A percentile compares a stretch with the other conserved stretches of the same genome.
These are phyloP conservation scores for Dipodomys merriami DNA, from an alignment of 2,113 vertebrate genomes.

Conservation along the genomic window DNA sequence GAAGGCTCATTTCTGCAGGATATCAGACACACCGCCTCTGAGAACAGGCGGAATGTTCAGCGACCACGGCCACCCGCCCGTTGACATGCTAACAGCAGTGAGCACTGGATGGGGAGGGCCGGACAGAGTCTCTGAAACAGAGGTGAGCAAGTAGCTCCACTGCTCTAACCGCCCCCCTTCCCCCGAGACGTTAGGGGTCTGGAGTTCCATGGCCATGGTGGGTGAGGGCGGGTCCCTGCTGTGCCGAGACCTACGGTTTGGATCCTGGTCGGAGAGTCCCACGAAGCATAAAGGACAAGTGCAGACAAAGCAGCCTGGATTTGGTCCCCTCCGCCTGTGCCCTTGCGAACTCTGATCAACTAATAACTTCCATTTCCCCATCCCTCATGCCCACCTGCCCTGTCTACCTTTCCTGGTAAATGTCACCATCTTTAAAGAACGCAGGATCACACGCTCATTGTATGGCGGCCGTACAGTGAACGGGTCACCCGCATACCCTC, in stretches of 20 bases:
- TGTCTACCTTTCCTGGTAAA: not conserved
- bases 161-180: not conserved
- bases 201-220: fast-evolving
- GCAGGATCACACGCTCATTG: no score
- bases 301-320: not conserved
- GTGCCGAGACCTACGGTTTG: not conserved
- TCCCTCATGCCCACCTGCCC: not conserved
- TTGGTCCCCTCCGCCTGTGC: not conserved
- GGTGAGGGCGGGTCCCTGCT: no score
- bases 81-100: not conserved
- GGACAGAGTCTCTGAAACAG: not conserved
- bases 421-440: not conserved
- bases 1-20: not conserved
- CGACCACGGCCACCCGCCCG: no score
- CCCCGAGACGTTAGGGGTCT: not conserved
- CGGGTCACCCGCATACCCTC: not conserved
- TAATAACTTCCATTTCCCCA: not conserved
- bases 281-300: not conserved
- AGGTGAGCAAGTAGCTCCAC: not conserved
- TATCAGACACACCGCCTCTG: not conserved
- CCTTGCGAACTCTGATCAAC: not conserved
- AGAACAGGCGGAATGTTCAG: no score
- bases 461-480: not conserved
- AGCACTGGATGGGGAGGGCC: not conserved
- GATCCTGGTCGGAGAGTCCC: no score